Percentiles rank a stretch among this genome's conserved stretches.
Conservation (phyloP, 2,797 vertebrate species). For the Heterohyrax brucei region DNA sequence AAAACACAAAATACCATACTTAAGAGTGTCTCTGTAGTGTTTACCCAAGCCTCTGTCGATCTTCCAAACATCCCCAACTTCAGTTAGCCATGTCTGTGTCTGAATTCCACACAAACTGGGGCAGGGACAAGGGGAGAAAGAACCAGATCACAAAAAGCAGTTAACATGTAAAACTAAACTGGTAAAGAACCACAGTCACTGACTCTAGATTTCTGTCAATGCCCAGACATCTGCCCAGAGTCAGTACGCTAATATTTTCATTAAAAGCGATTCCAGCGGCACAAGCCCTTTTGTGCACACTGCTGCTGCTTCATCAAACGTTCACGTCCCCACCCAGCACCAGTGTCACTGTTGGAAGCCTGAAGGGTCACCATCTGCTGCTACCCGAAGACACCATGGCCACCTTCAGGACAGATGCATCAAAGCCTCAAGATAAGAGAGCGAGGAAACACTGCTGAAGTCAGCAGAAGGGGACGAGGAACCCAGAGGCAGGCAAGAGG, state of each 20-base stretch:
- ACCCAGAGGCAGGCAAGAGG: constrained; percentile 92
- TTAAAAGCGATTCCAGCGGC: constrained; percentile 92
- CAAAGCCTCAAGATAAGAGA: constrained; percentile 93
- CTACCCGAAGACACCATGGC: constrained; percentile 94
- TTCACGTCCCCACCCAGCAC: constrained; percentile 96
- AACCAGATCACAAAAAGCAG: not conserved
- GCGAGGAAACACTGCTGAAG: constrained; percentile 90
- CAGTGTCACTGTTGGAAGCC: constrained; percentile 96
- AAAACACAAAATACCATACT: constrained; percentile 44
- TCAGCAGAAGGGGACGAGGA: constrained; percentile 90
- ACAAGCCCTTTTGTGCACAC: constrained; percentile 98
- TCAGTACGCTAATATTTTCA: constrained; percentile 94
- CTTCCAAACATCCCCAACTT: not conserved
- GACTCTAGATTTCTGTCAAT: constrained; percentile 88
- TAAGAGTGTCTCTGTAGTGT: constrained; percentile 57
- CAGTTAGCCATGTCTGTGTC: constrained; percentile 4
- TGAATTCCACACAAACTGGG: constrained; percentile 20
- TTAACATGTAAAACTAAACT: constrained; percentile 77
- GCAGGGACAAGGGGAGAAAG: not conserved
- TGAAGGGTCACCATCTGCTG: constrained; percentile 99
- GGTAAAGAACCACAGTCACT: constrained; percentile 84
- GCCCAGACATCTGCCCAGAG: constrained; percentile 90
- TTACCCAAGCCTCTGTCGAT: constrained; percentile 25
- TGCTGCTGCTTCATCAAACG: constrained; percentile 96
- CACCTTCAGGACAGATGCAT: constrained; percentile 99